Percentiles rank a stretch among this genome's conserved stretches.
These are phyloP conservation scores for Syrrhaptes paradoxus DNA, from an alignment of 2,113 vertebrate species.

Conservation along the genomic window DNA sequence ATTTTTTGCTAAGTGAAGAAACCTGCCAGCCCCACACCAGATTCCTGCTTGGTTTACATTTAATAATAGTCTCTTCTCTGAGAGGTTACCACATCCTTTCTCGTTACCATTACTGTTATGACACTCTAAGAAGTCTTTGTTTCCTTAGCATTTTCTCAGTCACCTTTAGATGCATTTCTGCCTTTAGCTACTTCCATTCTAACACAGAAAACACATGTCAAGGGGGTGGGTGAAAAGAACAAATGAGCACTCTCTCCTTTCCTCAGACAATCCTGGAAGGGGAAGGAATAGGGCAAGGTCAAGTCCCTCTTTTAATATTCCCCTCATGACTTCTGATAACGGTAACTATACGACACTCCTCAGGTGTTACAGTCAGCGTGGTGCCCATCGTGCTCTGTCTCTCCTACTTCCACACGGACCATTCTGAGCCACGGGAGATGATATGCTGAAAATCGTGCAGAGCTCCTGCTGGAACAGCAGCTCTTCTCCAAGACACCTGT, in stretches of 20 bases:
- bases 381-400: rapidly evolving
- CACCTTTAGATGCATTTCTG: conserved; percentile 10
- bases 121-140: conserved; percentile 68
- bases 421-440: background rate
- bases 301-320: background rate
- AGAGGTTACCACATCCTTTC: conserved; percentile 72
- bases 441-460: rapidly evolving
- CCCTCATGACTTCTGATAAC: background rate
- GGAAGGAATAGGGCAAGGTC: background rate
- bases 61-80: background rate
- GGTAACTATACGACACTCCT: background rate
- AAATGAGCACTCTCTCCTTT: background rate
- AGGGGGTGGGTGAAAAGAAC: background rate
- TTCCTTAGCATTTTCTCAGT: conserved; percentile 26
- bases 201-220: background rate
- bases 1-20: background rate
- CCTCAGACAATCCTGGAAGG: background rate
- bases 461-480: background rate
- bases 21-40: background rate
- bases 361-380: background rate
- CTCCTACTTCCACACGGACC: background rate
- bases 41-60: background rate
- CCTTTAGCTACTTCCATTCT: background rate
- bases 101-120: conserved; percentile 72
- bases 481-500: background rate